phyloP scores from a whole-genome alignment of 2,113 vertebrate species.

The Anhinga anhinga region DNA sequence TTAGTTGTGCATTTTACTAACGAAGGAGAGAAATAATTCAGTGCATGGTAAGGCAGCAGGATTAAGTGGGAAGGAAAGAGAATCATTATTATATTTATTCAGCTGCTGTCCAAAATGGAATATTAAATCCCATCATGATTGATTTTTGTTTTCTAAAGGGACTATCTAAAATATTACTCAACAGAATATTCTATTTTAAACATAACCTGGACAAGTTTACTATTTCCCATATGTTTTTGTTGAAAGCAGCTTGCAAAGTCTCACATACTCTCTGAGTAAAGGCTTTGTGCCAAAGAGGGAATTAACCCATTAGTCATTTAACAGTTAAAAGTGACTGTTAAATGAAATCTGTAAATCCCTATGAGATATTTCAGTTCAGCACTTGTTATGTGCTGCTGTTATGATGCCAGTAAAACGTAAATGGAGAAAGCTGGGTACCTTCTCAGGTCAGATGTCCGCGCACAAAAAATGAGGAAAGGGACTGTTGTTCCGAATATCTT shows the following conservation, averaged over 20 bases:
- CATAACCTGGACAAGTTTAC: conserved; percentile 24
- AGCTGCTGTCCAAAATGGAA: neutral
- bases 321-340: conserved; percentile 9
- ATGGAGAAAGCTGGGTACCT: neutral
- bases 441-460: neutral
- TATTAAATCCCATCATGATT: neutral
- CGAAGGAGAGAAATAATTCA: neutral
- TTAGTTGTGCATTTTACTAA: neutral
- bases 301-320: conserved; percentile 48
- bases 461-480: neutral
- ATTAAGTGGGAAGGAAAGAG: neutral
- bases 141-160: neutral
- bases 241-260: conserved; percentile 30
- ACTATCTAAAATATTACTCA: neutral
- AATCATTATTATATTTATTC: neutral
- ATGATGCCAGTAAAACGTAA: neutral
- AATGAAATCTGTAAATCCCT: neutral
- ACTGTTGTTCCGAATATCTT: neutral
- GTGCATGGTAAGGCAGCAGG: neutral
- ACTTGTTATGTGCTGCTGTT: neutral
- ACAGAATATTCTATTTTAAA: neutral
- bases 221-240: conserved; percentile 27
- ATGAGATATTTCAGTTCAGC: neutral
- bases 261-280: neutral
- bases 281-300: conserved; percentile 1